Percentiles rank a stretch among this genome's conserved stretches.
phyloP scores from a whole-genome alignment of 2,888 invertebrate genomes.

The Camponotus fellah region DNA sequence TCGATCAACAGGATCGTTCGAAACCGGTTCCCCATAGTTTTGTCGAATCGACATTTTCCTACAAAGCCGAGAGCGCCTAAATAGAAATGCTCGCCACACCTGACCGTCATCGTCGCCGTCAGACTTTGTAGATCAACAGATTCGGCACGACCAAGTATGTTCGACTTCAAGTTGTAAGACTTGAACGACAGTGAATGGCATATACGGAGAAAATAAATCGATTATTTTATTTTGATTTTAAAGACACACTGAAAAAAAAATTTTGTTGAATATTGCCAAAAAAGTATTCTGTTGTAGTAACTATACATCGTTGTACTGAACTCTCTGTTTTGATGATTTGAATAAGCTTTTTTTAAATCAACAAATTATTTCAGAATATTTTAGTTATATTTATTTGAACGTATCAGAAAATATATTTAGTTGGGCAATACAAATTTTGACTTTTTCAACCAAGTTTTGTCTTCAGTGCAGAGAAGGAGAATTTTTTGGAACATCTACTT shows the following conservation, averaged over 20 bases:
- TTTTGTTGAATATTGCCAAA: no score
- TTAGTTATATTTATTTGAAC: no score
- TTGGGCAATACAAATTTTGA: no score
- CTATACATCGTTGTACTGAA: no score
- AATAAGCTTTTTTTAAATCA: no score
- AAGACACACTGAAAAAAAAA: background rate
- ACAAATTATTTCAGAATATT: no score
- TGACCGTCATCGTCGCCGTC: constrained; percentile 40
- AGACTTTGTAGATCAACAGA: constrained; percentile 6
- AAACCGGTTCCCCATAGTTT: constrained; percentile 76
- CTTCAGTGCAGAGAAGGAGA: background rate
- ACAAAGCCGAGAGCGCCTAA: constrained; percentile 36
- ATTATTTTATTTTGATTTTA: background rate
- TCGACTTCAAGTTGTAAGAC: background rate
- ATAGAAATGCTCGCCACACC: constrained; percentile 53
- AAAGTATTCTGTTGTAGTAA: no score
- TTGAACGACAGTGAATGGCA: constrained; percentile 7
- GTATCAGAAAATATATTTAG: no score
- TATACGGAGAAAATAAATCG: background rate
- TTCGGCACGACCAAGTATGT: constrained; percentile 8
- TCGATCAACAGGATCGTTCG: constrained; percentile 73
- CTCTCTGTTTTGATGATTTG: no score
- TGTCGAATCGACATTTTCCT: constrained; percentile 73
- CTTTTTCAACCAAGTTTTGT: no score
- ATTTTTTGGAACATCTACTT: background rate